A percentile compares a stretch with the other conserved stretches of the same genome.
These are phyloP conservation scores for Spongia lamella DNA, from an alignment of 37 sponge, comb jelly and placozoan species.

Conservation along the genomic window DNA sequence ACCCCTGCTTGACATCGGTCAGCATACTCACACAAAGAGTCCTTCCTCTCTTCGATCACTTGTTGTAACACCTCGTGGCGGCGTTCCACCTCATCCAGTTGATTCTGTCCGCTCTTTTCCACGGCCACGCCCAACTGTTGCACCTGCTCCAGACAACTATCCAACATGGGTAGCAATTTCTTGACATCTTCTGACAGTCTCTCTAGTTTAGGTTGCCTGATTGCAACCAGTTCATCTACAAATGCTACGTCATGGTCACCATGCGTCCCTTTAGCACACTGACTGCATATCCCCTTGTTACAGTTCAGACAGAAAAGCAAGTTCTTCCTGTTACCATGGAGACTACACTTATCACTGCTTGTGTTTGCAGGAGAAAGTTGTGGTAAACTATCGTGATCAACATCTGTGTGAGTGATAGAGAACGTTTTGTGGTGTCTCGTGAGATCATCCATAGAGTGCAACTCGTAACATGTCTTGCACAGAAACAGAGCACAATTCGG, in stretches of 20 bases:
- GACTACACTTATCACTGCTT: constrained; percentile 23
- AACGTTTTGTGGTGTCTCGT: constrained; percentile 43
- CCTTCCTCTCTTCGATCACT: too few relatives aligned
- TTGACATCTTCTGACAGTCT: constrained; percentile 2
- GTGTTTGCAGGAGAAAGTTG: constrained; percentile 36
- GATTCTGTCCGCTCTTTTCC: too few relatives aligned
- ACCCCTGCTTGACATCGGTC: too few relatives aligned
- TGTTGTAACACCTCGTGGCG: too few relatives aligned
- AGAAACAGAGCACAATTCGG: constrained; percentile 43
- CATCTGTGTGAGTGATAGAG: constrained; percentile 39
- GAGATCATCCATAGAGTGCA: constrained; percentile 58
- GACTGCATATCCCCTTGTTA: constrained; percentile 47
- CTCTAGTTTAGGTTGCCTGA: not conserved
- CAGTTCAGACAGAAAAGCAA: constrained; percentile 40
- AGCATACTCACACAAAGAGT: too few relatives aligned
- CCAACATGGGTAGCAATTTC: constrained; percentile 5
- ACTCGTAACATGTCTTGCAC: constrained; percentile 43
- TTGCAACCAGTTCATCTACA: too few relatives aligned
- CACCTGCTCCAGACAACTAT: too few relatives aligned
- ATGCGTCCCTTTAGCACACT: constrained; percentile 37
- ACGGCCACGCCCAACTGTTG: too few relatives aligned
- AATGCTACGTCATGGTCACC: not conserved
- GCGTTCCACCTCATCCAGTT: too few relatives aligned
- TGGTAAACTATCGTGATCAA: constrained; percentile 14
- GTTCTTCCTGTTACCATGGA: constrained; percentile 34